Base-by-base conservation (phyloP, 2,797 vertebrate genomes). In the Iguana delicatissima region DNA sequence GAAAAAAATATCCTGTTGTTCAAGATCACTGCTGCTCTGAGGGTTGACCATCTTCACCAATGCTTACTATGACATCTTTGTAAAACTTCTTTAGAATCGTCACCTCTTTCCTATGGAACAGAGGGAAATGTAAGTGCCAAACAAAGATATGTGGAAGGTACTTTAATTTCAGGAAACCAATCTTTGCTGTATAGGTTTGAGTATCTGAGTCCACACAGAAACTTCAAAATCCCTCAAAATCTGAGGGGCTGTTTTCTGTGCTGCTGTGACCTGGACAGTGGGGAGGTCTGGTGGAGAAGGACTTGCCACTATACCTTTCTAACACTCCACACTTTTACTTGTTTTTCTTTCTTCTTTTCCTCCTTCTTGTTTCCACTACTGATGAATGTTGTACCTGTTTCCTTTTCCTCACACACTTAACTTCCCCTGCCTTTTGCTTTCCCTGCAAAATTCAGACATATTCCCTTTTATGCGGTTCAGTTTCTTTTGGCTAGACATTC, bases 131-230 rank as follows among this genome's bases (percentile, higher is more conserved):
- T 88, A 80, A 88, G 87, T 12, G 42, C 62, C 80, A 64, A 73
- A 5, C 13, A 26, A 0, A 81, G 20, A 87, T 74, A 38, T 85
- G 57, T 85, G 29, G 6, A 38, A 46, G 24, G 42, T 89, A 90
- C 79, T 83, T 93, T 86, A 79, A 87, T 94, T 96, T 94, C 95
- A 93, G 95, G 95, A 95, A 96, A 95, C 42, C 93, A 93, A 91
- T 62, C 29, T 93, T 93, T 95, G 81, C 89, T 93, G n/a, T 90
- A 90, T 90, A 88, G 62, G 0, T 91, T 94, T 93, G 91, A 12
- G 87, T 94, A 10, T 90, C 95, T 89, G 72, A 90, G 76, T 91
- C 62, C 26, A 89, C 38, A n/a, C 77, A 62, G 57, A 35, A 79
- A 35, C 52, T 18, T 14, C 38, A 35, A 77, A 73, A 93, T 67